A percentile compares a stretch with the other conserved stretches of the same genome.
phyloP scores from a whole-genome alignment of 2,797 vertebrate species.

The Pangasius mekongensis region DNA sequence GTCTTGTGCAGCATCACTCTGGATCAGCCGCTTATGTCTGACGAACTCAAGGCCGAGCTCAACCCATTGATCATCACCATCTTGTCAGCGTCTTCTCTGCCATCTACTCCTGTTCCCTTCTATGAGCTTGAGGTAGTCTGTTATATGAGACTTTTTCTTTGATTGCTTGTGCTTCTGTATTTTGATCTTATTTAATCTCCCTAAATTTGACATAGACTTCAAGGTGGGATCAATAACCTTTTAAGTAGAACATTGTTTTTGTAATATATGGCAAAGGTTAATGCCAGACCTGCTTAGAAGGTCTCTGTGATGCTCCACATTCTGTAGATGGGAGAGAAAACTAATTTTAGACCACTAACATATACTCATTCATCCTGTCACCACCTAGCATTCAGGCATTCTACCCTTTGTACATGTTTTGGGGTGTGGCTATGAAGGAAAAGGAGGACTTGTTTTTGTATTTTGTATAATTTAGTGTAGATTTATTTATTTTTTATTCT shows the following conservation, averaged over 20 bases:
- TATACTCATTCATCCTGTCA: background rate
- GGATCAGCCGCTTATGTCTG: slow-evolving; percentile 78
- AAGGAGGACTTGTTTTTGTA: background rate
- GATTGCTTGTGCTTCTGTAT: background rate
- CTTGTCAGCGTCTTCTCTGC: slow-evolving; percentile 75
- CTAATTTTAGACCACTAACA: background rate
- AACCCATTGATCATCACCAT: slow-evolving; percentile 85
- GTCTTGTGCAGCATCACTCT: slow-evolving; percentile 75
- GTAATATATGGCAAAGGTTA: background rate
- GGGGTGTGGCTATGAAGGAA: background rate
- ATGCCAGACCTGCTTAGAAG: background rate
- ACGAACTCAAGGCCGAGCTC: slow-evolving; percentile 77
- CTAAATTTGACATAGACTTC: background rate
- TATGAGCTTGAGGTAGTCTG: slow-evolving; percentile 75
- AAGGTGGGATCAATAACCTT: background rate
- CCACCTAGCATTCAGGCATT: background rate
- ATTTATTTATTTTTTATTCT: background rate
- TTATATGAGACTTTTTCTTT: background rate
- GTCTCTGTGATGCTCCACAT: background rate
- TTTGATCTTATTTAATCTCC: background rate
- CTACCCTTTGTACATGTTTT: background rate
- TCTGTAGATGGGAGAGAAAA: background rate
- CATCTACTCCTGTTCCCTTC: slow-evolving; percentile 72
- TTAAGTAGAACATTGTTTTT: background rate
- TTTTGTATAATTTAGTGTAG: background rate